Evolutionary conservation across 2,113 vertebrate species (phyloP).

Genomic region (Oncorhynchus kisutch): DNA sequence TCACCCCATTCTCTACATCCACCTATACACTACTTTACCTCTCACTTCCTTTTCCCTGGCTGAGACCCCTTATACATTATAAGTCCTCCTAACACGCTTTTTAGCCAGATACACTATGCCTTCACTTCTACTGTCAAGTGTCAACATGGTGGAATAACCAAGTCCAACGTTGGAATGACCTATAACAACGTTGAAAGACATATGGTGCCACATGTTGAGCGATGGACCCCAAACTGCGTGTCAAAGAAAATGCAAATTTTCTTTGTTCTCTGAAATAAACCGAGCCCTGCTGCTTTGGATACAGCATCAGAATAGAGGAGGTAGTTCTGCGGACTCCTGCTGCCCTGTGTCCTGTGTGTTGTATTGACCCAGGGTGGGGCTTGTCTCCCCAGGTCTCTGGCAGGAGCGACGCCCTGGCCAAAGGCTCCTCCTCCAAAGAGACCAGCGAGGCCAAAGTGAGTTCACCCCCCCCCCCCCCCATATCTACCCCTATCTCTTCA

Average conservation of each 20-base stretch:
- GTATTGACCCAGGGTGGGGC: constrained; percentile 53
- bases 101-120: no score
- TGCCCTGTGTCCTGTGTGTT: background rate
- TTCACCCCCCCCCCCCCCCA: constrained; percentile 54
- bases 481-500: constrained; percentile 57
- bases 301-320: background rate
- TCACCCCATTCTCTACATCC: constrained; percentile 8
- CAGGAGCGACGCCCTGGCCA: constrained; percentile 54
- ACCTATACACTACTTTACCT: constrained; percentile 2
- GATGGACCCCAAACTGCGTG: background rate
- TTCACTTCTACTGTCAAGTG: no score
- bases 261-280: background rate
- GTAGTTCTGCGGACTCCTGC: background rate
- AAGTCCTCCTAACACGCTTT: no score
- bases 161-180: no score
- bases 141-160: no score
- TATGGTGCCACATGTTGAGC: background rate
- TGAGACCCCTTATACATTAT: constrained; percentile 2
- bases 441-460: constrained; percentile 67
- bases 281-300: background rate
- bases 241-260: background rate
- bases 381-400: constrained; percentile 70
- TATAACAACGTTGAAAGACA: background rate
- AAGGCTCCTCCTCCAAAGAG: constrained; percentile 56
- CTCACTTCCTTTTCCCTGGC: constrained; percentile 27